Base-by-base conservation (phyloP, 2,113 vertebrate species). In the Caranx ignobilis region DNA sequence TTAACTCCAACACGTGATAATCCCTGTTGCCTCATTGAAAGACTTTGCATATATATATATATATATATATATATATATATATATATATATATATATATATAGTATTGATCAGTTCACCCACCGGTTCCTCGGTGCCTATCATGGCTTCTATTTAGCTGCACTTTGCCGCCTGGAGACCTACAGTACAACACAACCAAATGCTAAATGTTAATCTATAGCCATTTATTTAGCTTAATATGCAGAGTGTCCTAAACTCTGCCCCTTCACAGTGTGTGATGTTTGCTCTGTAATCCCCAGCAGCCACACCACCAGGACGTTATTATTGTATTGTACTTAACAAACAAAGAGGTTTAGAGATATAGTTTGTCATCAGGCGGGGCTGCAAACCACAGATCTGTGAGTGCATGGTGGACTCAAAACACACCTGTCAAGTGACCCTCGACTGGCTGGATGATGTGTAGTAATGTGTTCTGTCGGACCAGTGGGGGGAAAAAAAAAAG, bases 281-380 rank as follows among this genome's bases (percentile, higher is more conserved):
- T 75, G 67, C 39, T 71, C 54, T 61, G n/a, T 71, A 77, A 83
- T 87, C 71, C 72, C 37, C 62, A 15, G 57, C 73, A 68, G 71
- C 41, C 74, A 56, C 16, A 21, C 68, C 67, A 63, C 15, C 64
- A 26, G 19, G 63, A 79, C 73, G 80, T 41, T 41, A 2, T 41
- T 41, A 39, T 39, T 37, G 5, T 72, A 63, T 73, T 80, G 77
- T 77, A 79, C 39, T 71, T 83, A 55, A 64, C 75, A 81, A 84
- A 88, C 85, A 87, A 83, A 85, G 82, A 75, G 56, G 60, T 59
- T 54, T 61, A 71, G 68, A 82, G 57, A 84, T 74, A 79, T 62
- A 67, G 75, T n/a, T 15, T 16, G 68, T 60, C 6, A 3, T 35
- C 47, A 66, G 11, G 77, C 61, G 62, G 75, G 71, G 0, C 80